Conservation (phyloP, 2,888 invertebrate species). For the Drosophila affinis region DNA sequence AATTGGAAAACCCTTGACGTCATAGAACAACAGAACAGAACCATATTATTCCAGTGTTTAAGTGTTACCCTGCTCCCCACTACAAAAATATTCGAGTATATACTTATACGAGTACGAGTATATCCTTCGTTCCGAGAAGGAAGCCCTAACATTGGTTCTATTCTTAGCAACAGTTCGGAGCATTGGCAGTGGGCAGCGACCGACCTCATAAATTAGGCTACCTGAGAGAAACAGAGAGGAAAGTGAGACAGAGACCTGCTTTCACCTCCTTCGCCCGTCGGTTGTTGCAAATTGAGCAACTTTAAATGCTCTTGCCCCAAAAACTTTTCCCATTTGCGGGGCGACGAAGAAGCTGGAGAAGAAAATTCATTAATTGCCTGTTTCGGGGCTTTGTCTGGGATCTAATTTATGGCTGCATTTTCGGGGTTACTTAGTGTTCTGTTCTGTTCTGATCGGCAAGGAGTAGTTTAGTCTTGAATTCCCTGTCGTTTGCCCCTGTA, state of each 20-base stretch:
- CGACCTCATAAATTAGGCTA: neutral
- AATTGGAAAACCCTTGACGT: neutral
- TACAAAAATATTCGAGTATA: no score
- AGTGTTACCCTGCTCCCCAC: neutral
- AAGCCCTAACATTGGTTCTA: neutral
- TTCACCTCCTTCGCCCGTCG: slow-evolving; percentile 10
- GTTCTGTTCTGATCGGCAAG: neutral
- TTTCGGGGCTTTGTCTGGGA: slow-evolving; percentile 40
- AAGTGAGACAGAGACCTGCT: neutral
- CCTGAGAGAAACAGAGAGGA: neutral
- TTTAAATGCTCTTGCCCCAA: slow-evolving; percentile 41
- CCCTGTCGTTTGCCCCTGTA: no score
- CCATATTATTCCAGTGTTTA: neutral
- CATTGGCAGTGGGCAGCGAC: neutral
- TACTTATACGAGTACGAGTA: no score
- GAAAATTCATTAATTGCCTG: slow-evolving; percentile 46
- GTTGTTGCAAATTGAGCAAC: slow-evolving; percentile 36
- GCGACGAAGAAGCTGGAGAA: slow-evolving; percentile 1
- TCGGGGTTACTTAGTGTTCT: slow-evolving; percentile 35
- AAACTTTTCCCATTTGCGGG: slow-evolving; percentile 43
- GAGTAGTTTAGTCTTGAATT: slow-evolving; percentile 9
- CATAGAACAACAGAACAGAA: neutral
- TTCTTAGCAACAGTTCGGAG: neutral
- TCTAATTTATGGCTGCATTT: slow-evolving; percentile 47
- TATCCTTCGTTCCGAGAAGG: neutral